Conservation (phyloP, 1,140 invertebrate genomes). For the Zophobas morio region DNA sequence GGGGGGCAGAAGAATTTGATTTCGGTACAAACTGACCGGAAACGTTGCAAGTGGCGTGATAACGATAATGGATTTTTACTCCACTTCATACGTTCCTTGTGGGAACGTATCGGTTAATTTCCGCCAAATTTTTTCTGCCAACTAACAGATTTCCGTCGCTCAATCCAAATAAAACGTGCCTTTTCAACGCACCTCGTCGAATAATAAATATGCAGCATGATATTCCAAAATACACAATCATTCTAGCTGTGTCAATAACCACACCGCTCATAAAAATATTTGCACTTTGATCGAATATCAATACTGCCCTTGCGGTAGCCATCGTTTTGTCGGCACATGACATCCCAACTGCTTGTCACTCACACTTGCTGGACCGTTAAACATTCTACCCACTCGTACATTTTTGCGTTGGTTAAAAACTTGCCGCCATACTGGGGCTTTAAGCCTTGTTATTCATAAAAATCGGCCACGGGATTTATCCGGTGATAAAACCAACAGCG, state of each 20-base stretch:
- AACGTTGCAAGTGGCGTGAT: neutral
- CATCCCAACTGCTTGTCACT: slow-evolving; percentile 5
- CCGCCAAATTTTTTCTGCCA: neutral
- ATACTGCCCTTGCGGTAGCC: neutral
- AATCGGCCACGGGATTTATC: neutral
- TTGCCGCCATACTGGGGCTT: neutral
- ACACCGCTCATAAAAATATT: slow-evolving; percentile 1
- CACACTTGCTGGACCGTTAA: slow-evolving; percentile 6
- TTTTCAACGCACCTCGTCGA: neutral
- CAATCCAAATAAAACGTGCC: neutral
- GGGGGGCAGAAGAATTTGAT: neutral
- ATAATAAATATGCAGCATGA: too few species aligned
- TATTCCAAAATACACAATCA: neutral
- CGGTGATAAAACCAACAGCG: neutral
- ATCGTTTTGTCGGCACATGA: slow-evolving; percentile 2
- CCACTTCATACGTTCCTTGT: too few species aligned
- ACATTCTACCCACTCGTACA: neutral
- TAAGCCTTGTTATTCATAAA: slow-evolving; percentile 28
- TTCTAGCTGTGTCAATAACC: neutral
- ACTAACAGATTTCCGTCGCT: neutral
- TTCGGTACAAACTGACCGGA: slow-evolving; percentile 8
- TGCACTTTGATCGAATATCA: slow-evolving; percentile 19
- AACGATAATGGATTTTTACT: neutral
- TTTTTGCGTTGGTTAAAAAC: slow-evolving; percentile 2
- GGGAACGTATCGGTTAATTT: too few species aligned